These are phyloP conservation scores for Oostethus manadensis DNA, from an alignment of 2,113 vertebrate genomes.

Conservation along the genomic window DNA sequence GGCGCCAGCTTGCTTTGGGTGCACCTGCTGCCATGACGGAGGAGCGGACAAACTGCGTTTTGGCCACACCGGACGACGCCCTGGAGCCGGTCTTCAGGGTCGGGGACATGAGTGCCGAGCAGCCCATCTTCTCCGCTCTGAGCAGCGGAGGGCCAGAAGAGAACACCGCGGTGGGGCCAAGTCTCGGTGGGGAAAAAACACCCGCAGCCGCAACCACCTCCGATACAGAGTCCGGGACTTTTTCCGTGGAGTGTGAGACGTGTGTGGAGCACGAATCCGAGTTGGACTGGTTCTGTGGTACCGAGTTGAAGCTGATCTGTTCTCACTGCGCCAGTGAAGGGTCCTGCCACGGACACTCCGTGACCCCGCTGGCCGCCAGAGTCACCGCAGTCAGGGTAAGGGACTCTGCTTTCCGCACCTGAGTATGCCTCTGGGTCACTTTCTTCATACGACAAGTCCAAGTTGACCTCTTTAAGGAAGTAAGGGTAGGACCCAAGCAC, in stretches of 20 bases:
- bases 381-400: conserved; percentile 79
- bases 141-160: conserved; percentile 8
- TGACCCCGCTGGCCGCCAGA: conserved; percentile 66
- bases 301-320: conserved; percentile 74
- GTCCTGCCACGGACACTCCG: conserved; percentile 72
- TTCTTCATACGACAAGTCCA: no score
- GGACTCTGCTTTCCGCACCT: background rate
- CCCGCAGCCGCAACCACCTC: conserved; percentile 1
- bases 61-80: conserved; percentile 40
- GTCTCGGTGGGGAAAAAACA: background rate
- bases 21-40: conserved; percentile 66
- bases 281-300: conserved; percentile 75
- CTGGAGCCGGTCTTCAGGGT: background rate
- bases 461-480: no score
- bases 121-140: conserved; percentile 46
- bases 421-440: no score
- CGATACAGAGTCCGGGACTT: conserved; percentile 53
- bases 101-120: conserved; percentile 20
- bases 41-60: conserved; percentile 44
- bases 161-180: background rate
- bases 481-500: no score
- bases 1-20: conserved; percentile 15
- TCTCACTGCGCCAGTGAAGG: conserved; percentile 68
- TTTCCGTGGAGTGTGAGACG: conserved; percentile 40
- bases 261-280: conserved; percentile 70